These are phyloP conservation scores for Sphaerodactylus townsendi DNA, from an alignment of 2,113 vertebrate genomes.

Conservation along the genomic window DNA sequence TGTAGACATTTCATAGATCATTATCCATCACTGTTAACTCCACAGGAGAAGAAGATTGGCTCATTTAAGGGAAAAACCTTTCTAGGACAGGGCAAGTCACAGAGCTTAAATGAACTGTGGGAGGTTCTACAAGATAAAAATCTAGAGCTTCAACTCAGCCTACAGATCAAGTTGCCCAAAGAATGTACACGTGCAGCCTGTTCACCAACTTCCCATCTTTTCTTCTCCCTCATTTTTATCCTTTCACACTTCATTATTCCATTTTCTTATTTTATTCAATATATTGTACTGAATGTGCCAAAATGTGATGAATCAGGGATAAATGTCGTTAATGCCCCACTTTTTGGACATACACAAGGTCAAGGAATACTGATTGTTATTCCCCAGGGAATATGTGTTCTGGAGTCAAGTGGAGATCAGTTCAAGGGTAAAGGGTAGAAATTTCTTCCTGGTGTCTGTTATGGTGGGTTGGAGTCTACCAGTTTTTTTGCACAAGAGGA, in stretches of 20 bases:
- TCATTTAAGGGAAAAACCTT: background rate
- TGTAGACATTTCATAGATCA: background rate
- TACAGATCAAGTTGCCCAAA: background rate
- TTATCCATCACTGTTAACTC: background rate
- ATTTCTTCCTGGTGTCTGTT: no score
- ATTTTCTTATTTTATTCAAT: conserved; percentile 14
- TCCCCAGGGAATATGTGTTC: background rate
- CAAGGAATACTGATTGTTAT: no score
- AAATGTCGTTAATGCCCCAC: background rate
- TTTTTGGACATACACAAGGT: background rate
- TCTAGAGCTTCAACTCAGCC: conserved; percentile 35
- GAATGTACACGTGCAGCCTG: background rate
- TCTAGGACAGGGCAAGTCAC: background rate
- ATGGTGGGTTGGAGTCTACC: no score
- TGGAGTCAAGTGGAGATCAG: background rate
- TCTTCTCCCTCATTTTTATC: background rate
- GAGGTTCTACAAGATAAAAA: conserved; percentile 20
- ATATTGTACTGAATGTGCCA: background rate
- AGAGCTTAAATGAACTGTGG: background rate
- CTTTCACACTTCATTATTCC: background rate
- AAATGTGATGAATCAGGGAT: background rate
- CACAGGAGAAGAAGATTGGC: background rate
- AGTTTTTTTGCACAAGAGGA: no score
- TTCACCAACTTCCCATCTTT: background rate
- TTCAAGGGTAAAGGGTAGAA: background rate